Percentiles rank a stretch among this genome's conserved stretches.
Evolutionary conservation across 2,113 vertebrate genomes (phyloP).

Genomic region (Coreoperca whiteheadi): DNA sequence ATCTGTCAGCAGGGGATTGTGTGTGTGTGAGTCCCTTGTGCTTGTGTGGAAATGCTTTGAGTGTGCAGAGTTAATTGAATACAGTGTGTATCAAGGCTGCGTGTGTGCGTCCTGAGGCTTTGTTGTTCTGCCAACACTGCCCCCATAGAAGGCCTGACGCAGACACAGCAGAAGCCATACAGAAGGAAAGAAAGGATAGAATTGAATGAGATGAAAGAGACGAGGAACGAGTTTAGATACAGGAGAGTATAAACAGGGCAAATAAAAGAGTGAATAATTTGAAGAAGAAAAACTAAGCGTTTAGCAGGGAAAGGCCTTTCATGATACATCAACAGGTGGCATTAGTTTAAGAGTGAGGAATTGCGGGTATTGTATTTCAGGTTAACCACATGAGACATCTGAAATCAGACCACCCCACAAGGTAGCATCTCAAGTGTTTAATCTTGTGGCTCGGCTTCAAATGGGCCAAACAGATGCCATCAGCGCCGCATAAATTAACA

Average conservation of each 20-base stretch:
- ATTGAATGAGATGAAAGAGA: constrained; percentile 48
- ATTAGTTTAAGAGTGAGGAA: constrained; percentile 72
- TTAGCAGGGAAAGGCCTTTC: constrained; percentile 65
- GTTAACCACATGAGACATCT: constrained; percentile 72
- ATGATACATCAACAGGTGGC: constrained; percentile 72
- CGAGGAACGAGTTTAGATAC: constrained; percentile 29
- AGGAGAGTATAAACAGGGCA: constrained; percentile 39
- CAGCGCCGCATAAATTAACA: constrained; percentile 67
- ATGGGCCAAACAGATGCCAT: constrained; percentile 68
- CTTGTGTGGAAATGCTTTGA: constrained; percentile 68
- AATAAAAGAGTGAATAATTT: constrained; percentile 46
- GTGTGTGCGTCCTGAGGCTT: constrained; percentile 75
- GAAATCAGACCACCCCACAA: constrained; percentile 75
- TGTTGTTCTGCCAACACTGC: constrained; percentile 80
- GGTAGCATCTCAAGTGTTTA: constrained; percentile 75
- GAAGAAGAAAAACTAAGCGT: constrained; percentile 40
- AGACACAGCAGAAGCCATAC: constrained; percentile 56
- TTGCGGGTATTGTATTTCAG: constrained; percentile 72
- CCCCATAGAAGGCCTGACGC: constrained; percentile 73
- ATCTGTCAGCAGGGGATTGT: constrained; percentile 72
- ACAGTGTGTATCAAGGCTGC: constrained; percentile 74
- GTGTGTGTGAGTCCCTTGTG: constrained; percentile 45
- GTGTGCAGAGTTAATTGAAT: constrained; percentile 79
- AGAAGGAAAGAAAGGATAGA: constrained; percentile 51
- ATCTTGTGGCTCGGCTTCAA: constrained; percentile 63